These are phyloP conservation scores for Lepidotrigona ventralis DNA, from an alignment of 1,140 invertebrate species.

Conservation along the genomic window DNA sequence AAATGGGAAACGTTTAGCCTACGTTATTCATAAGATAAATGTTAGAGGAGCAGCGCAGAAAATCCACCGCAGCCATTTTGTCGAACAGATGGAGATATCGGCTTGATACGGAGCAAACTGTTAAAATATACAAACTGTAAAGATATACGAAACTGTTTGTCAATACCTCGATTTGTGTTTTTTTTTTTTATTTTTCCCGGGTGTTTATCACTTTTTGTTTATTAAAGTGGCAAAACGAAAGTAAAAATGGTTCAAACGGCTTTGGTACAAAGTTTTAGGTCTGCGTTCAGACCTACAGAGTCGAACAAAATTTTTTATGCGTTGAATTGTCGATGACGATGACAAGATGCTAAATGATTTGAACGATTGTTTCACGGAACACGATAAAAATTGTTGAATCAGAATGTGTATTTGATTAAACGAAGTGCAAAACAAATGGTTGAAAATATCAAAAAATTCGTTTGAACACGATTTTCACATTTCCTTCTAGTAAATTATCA, in stretches of 20 bases:
- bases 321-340: background rate
- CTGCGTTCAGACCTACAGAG: background rate
- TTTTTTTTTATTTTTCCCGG: background rate
- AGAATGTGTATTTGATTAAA: background rate
- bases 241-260: background rate
- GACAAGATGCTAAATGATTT: background rate
- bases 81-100: background rate
- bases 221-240: background rate
- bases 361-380: background rate
- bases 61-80: constrained; percentile 1
- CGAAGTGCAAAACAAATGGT: background rate
- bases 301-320: background rate
- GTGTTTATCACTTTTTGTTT: background rate
- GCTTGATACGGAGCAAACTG: background rate
- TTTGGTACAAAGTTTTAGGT: no score
- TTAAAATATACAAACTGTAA: background rate
- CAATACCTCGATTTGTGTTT: background rate
- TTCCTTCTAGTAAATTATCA: no score
- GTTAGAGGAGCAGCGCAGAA: background rate
- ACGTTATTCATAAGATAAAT: background rate
- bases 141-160: background rate
- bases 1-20: background rate
- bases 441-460: no score
- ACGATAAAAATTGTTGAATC: background rate
- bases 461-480: no score